Evolutionary conservation across 2,888 invertebrate species (phyloP).

Genomic region (Cancer borealis): DNA sequence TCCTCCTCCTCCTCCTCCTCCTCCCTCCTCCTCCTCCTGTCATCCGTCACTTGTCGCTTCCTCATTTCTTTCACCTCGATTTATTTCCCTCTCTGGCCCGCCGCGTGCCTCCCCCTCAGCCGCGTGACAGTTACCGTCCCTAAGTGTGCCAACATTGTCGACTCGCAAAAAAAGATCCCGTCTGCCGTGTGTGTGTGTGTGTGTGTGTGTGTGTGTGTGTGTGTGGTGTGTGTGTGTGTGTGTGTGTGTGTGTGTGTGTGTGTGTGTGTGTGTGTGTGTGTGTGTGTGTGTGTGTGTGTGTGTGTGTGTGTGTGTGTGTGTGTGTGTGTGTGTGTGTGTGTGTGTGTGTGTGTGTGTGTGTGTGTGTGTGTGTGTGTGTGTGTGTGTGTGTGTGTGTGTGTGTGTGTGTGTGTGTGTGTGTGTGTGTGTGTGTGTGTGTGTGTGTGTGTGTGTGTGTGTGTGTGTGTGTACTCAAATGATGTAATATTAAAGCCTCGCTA

Average conservation of each 20-base stretch:
- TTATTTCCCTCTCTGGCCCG: background rate
- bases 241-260: no score
- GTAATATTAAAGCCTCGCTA: background rate
- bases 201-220: slow-evolving; percentile 24
- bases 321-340: background rate
- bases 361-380: slow-evolving; percentile 33
- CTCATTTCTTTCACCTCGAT: slow-evolving; percentile 22
- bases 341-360: background rate
- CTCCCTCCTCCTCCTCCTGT: background rate
- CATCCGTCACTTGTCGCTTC: slow-evolving; percentile 23
- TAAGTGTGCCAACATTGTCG: slow-evolving; percentile 29
- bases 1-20: background rate
- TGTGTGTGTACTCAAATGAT: background rate
- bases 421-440: background rate
- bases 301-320: no score
- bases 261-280: background rate
- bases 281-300: background rate
- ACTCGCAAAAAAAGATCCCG: background rate
- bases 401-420: slow-evolving; percentile 26
- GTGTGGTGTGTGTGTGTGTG: background rate
- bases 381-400: slow-evolving; percentile 6
- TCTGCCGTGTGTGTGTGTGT: background rate
- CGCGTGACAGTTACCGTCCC: background rate
- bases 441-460: no score
- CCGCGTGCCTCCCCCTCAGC: background rate